Evolutionary conservation across 1,140 invertebrate genomes (phyloP).

Genomic region (Drosophila mayri): DNA sequence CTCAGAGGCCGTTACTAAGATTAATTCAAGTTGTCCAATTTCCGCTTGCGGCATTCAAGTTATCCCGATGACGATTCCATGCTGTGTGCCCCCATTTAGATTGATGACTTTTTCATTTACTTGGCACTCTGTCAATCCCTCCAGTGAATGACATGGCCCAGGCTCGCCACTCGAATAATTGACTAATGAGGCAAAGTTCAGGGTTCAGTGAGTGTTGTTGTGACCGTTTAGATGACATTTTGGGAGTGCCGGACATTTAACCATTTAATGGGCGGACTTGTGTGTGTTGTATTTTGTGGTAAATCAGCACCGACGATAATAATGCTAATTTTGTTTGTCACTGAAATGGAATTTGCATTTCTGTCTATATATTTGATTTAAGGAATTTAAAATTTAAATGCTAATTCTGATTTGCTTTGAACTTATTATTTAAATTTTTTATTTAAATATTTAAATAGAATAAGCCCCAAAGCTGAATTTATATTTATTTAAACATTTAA

Average conservation of each 20-base stretch:
- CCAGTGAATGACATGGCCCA: conserved; percentile 14
- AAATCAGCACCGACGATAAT: conserved; percentile 2
- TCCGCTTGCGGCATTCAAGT: conserved; percentile 17
- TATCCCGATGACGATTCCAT: conserved; percentile 4
- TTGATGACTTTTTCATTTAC: conserved; percentile 48
- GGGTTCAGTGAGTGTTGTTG: conserved; percentile 26
- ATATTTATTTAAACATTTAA: not conserved
- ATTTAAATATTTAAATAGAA: not conserved
- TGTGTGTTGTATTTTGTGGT: conserved; percentile 20
- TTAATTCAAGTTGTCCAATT: conserved; percentile 30
- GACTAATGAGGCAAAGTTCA: conserved; percentile 54
- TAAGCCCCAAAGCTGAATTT: not conserved
- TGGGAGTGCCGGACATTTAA: conserved; percentile 10
- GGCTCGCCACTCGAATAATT: conserved; percentile 20
- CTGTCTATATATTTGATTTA: not conserved
- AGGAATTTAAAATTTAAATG: not conserved
- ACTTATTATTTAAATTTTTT: not conserved
- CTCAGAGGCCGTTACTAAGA: not conserved
- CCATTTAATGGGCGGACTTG: conserved; percentile 9
- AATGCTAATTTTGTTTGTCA: conserved; percentile 14
- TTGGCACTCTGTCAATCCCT: conserved; percentile 32
- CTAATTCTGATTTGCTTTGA: not conserved
- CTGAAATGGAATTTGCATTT: not conserved
- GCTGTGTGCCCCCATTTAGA: conserved; percentile 15
- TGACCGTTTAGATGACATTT: conserved; percentile 29